These are phyloP conservation scores for Saccopteryx bilineata DNA, from an alignment of 2,113 vertebrate genomes.

Conservation along the genomic window DNA sequence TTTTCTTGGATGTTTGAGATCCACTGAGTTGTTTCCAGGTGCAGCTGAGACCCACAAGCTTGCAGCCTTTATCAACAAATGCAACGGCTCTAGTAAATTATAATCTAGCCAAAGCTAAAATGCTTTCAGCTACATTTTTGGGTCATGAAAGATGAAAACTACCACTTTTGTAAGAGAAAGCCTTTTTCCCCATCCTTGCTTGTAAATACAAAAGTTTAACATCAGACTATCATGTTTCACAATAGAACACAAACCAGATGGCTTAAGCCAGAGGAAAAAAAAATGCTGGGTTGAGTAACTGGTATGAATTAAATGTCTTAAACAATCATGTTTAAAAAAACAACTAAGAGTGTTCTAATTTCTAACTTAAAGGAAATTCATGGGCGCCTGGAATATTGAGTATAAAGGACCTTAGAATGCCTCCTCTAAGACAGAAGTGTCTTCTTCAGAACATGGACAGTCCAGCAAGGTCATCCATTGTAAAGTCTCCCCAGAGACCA, in stretches of 20 bases:
- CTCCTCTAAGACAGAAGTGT: not conserved
- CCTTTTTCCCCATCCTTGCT: not conserved
- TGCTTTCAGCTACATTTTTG: constrained; percentile 65
- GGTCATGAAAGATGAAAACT: constrained; percentile 74
- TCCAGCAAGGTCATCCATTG: not conserved
- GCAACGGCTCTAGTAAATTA: not conserved
- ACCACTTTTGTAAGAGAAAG: constrained; percentile 13
- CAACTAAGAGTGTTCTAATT: constrained; percentile 30
- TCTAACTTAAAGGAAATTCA: constrained; percentile 65
- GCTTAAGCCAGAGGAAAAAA: constrained; percentile 76
- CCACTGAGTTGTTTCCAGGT: not conserved
- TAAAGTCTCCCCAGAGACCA: constrained; percentile 31
- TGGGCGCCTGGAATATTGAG: constrained; percentile 20
- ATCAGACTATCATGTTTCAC: constrained; percentile 80
- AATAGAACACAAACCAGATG: constrained; percentile 84
- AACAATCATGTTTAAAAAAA: not conserved
- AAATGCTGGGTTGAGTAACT: constrained; percentile 80
- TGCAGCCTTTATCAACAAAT: not conserved
- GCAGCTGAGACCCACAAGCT: not conserved
- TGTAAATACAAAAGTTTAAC: constrained; percentile 54
- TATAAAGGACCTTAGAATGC: not conserved
- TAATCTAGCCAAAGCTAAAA: constrained; percentile 34
- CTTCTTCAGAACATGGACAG: not conserved
- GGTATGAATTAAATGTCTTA: constrained; percentile 82
- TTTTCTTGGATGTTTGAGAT: not conserved